These are phyloP conservation scores for Calephelis virginiensis DNA, from an alignment of 1,140 invertebrate genomes.

Conservation along the genomic window DNA sequence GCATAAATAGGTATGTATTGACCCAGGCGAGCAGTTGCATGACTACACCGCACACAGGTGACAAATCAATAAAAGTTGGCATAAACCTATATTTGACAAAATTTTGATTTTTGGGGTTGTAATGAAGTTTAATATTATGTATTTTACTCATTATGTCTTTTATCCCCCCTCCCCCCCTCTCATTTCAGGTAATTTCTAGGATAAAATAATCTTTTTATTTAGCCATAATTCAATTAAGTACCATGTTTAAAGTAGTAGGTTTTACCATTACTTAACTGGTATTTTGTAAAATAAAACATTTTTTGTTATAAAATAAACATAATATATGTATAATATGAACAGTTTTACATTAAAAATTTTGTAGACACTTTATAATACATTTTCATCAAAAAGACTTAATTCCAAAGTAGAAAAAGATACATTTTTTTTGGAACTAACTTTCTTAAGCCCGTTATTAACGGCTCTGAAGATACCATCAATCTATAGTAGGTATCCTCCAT, in stretches of 20 bases:
- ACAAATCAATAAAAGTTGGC: slow-evolving; percentile 8
- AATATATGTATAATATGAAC: neutral
- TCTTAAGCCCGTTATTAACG: neutral
- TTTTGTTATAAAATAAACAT: slow-evolving; percentile 2
- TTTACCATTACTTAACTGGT: neutral
- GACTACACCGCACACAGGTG: neutral
- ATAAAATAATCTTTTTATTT: slow-evolving; percentile 1
- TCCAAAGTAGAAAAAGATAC: neutral
- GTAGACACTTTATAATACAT: neutral
- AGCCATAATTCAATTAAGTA: neutral
- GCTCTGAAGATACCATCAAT: slow-evolving; percentile 4
- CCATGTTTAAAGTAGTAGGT: slow-evolving; percentile 5
- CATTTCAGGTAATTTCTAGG: neutral
- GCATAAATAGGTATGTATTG: too few relatives aligned
- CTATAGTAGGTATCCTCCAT: neutral
- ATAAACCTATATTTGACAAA: slow-evolving; percentile 2
- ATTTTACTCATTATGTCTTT: too few relatives aligned
- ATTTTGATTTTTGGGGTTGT: neutral
- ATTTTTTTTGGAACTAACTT: neutral
- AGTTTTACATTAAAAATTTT: slow-evolving; percentile 1
- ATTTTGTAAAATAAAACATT: slow-evolving; percentile 4
- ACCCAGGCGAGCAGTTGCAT: too few relatives aligned
- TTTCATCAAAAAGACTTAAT: neutral
- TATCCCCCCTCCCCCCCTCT: too few relatives aligned
- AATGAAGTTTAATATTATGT: neutral